Evolutionary conservation across 2,888 invertebrate species (phyloP), one percentile per base, ranked within the genome.

Genomic region (Ethmia dodecea): DNA sequence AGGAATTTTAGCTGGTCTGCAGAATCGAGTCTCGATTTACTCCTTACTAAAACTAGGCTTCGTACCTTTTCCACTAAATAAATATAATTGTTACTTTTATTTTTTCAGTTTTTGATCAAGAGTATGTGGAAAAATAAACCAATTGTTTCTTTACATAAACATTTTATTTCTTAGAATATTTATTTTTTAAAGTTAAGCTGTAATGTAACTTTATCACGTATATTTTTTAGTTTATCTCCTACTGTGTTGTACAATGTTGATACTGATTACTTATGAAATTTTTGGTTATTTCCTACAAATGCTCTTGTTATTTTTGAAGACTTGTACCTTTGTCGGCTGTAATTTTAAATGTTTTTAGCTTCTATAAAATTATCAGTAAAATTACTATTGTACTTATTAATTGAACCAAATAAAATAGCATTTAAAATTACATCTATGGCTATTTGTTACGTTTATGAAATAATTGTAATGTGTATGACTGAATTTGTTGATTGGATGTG

Each of bases 381-480:
- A 15, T 28, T 35, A 12, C 16, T 18, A 43, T 40, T 38, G 36
- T 26, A 26, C 12, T 16, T 29, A 33, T 5, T n/a, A 10, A 5
- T n/a, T n/a, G 25, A n/a, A 18, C 5, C 1, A 2, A 18, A 9
- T 18, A 9, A 18, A 18, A 2, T 9, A 3, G 9, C 20, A 47
- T 52, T 55, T 52, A 50, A 47, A 43, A 47, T 42, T 47, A 40
- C 43, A 43, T 40, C 33, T 25, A 31, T 33, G 26, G 42, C 36
- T 38, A 39, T 44, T 38, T 55, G 55, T 54, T 54, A n/a, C n/a
- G 49, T 62, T 60, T 53, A 55, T 62, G 52, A 57, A 63, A 58
- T 64, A 60, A 60, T 54, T 61, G 52, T 61, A 56, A 52, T 60
- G 65, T 63, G 54, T 61, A 60, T 25, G 22, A 12, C 24, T 12